A percentile compares a stretch with the other conserved stretches of the same genome.
Conservation (phyloP, 2,797 vertebrate genomes). For the Schizopygopsis malacanthus region DNA sequence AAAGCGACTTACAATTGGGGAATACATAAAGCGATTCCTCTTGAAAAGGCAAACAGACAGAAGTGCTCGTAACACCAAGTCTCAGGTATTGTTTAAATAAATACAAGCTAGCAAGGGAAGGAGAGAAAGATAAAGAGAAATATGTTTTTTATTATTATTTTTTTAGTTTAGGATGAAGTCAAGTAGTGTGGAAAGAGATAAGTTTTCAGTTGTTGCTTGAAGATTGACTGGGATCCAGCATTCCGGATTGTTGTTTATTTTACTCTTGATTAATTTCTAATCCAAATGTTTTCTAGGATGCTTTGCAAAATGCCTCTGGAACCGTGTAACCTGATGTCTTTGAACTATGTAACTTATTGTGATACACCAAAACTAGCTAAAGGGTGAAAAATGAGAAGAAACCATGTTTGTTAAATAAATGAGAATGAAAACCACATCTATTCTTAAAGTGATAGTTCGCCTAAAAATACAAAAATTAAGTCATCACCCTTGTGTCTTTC, state of each 20-base stretch:
- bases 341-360: background rate
- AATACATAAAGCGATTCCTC: too few species aligned
- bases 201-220: too few species aligned
- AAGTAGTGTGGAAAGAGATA: too few species aligned
- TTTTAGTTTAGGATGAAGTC: too few species aligned
- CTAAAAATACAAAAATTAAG: background rate
- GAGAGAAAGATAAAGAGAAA: too few species aligned
- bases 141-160: too few species aligned
- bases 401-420: slow-evolving; percentile 2
- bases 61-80: too few species aligned
- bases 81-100: too few species aligned
- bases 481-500: background rate
- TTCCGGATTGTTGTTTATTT: background rate
- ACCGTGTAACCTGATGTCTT: background rate
- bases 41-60: too few species aligned
- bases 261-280: background rate
- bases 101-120: too few species aligned
- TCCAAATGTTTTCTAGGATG: background rate
- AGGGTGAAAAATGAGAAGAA: slow-evolving; percentile 2
- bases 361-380: background rate
- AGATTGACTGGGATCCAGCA: too few species aligned
- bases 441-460: background rate
- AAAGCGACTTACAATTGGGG: too few species aligned
- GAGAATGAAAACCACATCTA: background rate
- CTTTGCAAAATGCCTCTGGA: background rate